A percentile compares a stretch with the other conserved stretches of the same genome.
Conservation (phyloP, 2,797 vertebrate genomes). For the Melanotaenia boesemani region DNA sequence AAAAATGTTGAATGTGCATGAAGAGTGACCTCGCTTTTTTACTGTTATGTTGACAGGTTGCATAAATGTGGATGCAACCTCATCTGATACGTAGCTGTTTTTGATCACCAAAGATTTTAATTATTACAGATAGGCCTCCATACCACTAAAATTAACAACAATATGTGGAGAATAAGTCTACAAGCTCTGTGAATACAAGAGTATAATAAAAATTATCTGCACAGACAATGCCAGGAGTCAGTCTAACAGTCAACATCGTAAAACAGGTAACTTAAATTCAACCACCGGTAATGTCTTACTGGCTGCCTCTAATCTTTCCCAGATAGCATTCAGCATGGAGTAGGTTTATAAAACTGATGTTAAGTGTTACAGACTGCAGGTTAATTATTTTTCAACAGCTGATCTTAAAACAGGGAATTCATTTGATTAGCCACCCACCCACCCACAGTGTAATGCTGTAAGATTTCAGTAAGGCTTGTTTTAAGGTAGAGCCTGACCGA, state of each 20-base stretch:
- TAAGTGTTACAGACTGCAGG: no score
- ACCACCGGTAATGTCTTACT: no score
- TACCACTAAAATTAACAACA: neutral
- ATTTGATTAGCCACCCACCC: no score
- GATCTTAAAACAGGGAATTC: no score
- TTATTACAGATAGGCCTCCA: neutral
- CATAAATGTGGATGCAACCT: neutral
- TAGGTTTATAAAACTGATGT: no score
- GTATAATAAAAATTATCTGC: neutral
- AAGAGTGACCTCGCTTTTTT: neutral
- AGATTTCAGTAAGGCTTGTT: no score
- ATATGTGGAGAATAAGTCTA: neutral
- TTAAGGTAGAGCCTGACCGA: no score
- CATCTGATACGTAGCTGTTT: neutral
- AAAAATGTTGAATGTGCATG: neutral
- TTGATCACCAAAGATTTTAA: neutral
- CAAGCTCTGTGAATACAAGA: neutral
- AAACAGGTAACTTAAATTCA: no score
- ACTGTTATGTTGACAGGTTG: neutral
- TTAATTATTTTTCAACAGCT: neutral
- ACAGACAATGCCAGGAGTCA: neutral
- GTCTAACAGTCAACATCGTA: no score
- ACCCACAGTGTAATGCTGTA: no score
- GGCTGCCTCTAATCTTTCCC: no score
- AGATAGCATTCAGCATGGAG: no score